Base-by-base conservation (phyloP, 37 sponge, comb jelly and placozoan genomes). In the Tethya wilhelma region DNA sequence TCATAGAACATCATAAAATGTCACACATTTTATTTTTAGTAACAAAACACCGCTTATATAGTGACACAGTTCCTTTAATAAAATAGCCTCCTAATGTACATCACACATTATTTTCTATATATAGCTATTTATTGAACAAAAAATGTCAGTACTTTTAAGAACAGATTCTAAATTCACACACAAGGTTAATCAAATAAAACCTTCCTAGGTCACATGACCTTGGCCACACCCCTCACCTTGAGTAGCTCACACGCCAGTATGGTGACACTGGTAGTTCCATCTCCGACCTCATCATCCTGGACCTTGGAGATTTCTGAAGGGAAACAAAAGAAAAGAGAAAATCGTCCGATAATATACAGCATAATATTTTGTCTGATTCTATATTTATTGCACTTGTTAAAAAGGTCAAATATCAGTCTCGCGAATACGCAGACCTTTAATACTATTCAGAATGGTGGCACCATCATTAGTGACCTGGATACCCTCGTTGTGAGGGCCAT, bases 251-350 rank as follows among this genome's bases (percentile, higher is more conserved):
- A 86, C 44, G 99, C 93, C 31, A 98, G 80, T 5, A 98, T 96
- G n/a, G 87, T 80, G n/a, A 98, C 99, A 81, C 92, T 90, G 25
- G 99, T 98, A 1, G 99, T 98, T 1, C 99, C 99, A 84, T 98
- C 99, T 4, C 99, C 99, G 0, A 98, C 99, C 60, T 96, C 94
- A 75, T 91, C 94, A 80, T 98, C 99, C 75, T 98, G 99, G 11
- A 98, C 99, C 78, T 84, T 84, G 53, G 93, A 91, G 40, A 98
- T 94, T 71, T 98, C 96, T 84, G 71, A 41, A 44, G n/a, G n/a
- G n/a, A n/a, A n/a, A n/a, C n/a, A n/a, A n/a, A n/a, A n/a, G n/a
- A n/a, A n/a, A n/a, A n/a, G n/a, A n/a, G n/a, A n/a, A n/a, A n/a
- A n/a, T n/a, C n/a, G n/a, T n/a, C n/a, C n/a, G n/a, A n/a, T n/a